Evolutionary conservation across 2,888 invertebrate species (phyloP).

Genomic region (Zaprionus lineosus): DNA sequence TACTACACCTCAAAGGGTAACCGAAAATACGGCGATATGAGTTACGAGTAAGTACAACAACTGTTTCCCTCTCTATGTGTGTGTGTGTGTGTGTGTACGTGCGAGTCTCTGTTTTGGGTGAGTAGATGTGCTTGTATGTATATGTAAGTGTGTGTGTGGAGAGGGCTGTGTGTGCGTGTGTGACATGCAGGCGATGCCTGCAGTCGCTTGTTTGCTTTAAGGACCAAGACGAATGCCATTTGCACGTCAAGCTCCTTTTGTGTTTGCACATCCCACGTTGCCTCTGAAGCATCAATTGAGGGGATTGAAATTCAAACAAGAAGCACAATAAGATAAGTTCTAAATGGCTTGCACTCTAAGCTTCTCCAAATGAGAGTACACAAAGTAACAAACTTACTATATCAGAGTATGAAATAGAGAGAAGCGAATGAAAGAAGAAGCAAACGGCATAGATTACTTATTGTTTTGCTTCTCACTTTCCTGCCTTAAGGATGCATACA

Average conservation of each 20-base stretch:
- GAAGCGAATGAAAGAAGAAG: too few species aligned
- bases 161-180: background rate
- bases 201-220: conserved; percentile 53
- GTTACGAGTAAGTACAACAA: conserved; percentile 76
- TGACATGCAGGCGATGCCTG: conserved; percentile 2
- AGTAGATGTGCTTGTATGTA: too few species aligned
- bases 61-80: background rate
- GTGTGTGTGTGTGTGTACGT: background rate
- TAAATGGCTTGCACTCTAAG: conserved; percentile 14
- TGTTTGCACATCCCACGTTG: conserved; percentile 52
- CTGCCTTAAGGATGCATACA: too few species aligned
- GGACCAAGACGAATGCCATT: conserved; percentile 56
- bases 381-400: too few species aligned
- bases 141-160: conserved; percentile 17
- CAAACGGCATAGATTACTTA: too few species aligned
- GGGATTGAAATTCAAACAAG: conserved; percentile 36
- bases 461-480: too few species aligned
- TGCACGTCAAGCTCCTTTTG: conserved; percentile 36
- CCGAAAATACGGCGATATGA: conserved; percentile 74
- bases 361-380: background rate
- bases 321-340: conserved; percentile 4
- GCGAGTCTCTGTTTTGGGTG: too few species aligned
- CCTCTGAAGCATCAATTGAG: conserved; percentile 56
- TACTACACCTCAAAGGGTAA: conserved; percentile 71
- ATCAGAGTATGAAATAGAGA: too few species aligned